Evolutionary conservation across 2,113 vertebrate species (phyloP).

Genomic region (Alethe diademata): DNA sequence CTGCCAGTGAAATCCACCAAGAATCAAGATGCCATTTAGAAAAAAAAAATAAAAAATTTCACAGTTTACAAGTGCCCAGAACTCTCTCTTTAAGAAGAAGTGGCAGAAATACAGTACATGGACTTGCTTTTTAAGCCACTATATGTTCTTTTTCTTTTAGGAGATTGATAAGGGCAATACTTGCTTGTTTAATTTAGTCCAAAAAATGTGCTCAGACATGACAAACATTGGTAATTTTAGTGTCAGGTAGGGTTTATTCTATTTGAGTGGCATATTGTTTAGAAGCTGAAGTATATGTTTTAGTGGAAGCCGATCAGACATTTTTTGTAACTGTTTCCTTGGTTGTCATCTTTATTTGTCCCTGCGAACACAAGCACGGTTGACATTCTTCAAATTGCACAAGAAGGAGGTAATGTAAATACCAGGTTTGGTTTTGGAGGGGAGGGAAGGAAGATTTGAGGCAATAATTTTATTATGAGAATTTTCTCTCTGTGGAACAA

Average conservation of each 20-base stretch:
- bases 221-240: slow-evolving; percentile 2
- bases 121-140: slow-evolving; percentile 10
- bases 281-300: slow-evolving; percentile 23
- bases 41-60: neutral
- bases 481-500: neutral
- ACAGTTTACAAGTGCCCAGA: slow-evolving; percentile 53
- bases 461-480: neutral
- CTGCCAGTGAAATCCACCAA: slow-evolving; percentile 72
- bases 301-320: neutral
- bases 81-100: slow-evolving; percentile 49
- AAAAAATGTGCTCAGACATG: slow-evolving; percentile 35
- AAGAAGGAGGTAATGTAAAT: neutral
- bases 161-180: neutral
- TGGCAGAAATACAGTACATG: neutral
- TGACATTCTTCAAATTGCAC: neutral
- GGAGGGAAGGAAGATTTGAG: neutral
- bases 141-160: neutral
- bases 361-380: neutral
- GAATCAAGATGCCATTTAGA: slow-evolving; percentile 39
- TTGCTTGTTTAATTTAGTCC: neutral
- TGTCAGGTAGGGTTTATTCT: slow-evolving; percentile 5
- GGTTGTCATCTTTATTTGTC: neutral
- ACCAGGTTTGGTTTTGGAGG: neutral
- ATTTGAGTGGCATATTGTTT: slow-evolving; percentile 22
- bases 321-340: slow-evolving; percentile 1